Base-by-base conservation (phyloP, 2,888 invertebrate genomes). In the Coleophora deauratella region DNA sequence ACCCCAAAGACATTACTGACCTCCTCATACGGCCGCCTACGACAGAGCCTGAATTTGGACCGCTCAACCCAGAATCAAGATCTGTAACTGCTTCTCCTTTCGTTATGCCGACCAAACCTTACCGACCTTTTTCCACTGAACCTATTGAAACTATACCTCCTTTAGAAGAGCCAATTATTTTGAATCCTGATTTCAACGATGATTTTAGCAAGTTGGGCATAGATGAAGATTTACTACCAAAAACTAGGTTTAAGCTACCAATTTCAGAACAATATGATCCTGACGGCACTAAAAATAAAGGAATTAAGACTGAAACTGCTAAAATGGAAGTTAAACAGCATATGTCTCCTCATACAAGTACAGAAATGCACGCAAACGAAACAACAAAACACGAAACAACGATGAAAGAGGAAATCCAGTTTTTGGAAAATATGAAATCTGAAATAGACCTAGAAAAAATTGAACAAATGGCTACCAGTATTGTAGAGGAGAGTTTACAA, bases 231-330 rank as follows among this genome's bases (percentile, higher is more conserved):
- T 59, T 58, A 35, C 48, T 68, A 1, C 47, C 67, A 1, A 55
- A 64, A 39, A 63, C 59, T 9, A 75, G 54, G 41, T 82, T 68
- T 46, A 84, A 80, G 37, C 49, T 84, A 3, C 82, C 81, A 0
- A 62, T 82, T 27, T 81, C 81, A 0, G 62, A 70, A 21, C 71
- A 81, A 33, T 82, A 80, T 45, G 77, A 80, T 39, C 79, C 81
- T 1, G 65, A 76, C 44, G 62, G 66, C 4, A 55, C 50, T 13
- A 44, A 44, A 44, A 55, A 59, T 48, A 51, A 40, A 43, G 9
- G 47, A 45, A 33, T 47, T 45, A 31, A 43, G 44, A 37, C 43
- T 38, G 43, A 40, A 48, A 13, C 21, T 37, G 35, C 27, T 33
- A 34, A 40, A 43, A n/a, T n/a, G n/a, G 38, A 41, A 45, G 33